Base-by-base conservation (phyloP, 2,797 vertebrate genomes). In the Phylloscopus collybita region DNA sequence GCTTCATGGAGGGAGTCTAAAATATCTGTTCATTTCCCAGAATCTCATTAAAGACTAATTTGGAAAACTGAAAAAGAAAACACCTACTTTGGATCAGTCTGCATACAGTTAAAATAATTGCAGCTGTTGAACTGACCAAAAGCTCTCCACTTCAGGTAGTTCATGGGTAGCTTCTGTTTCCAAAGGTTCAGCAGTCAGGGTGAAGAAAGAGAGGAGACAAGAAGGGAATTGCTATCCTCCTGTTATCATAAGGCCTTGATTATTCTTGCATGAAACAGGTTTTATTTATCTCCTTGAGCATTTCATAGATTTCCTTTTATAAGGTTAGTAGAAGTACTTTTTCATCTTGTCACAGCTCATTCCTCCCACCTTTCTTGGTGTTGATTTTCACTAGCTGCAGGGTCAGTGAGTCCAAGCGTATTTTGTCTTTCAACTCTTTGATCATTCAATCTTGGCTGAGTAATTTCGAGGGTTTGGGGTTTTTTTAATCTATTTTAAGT, bases 261-360 rank as follows among this genome's bases (percentile, higher is more conserved):
- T 92, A 97, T 96, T 96, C 88, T 96, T 97, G 69, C n/a, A 12
- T 94, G 88, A 97, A 96, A 60, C 85, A 94, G 87, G 82, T 95
- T 97, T 93, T 94, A 80, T 70, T 90, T 96, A 90, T 96, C 95
- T 93, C 92, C 90, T 93, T 88, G 88, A 96, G 86, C 45, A 75
- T 94, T 91, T 79, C 53, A 96, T 96, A 95, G 95, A 51, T 96
- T 96, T 97, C 95, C 71, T 89, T 96, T 93, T 90, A 83, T 91
- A 91, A 80, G 74, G 54, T 73, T 92, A 89, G 75, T 83, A 89
- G 64, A 89, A n/a, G 89, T 84, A 34, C 36, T 97, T 76, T 93
- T 97, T 97, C 86, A 96, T 97, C 84, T 92, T 97, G 86, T 97
- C 92, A 92, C 82, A 91, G 64, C 91, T 88, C 78, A 75, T 96